Percentiles rank a stretch among this genome's conserved stretches.
Conservation (phyloP, 64 coral and sea anemone species). For the Montipora efflorescens region DNA sequence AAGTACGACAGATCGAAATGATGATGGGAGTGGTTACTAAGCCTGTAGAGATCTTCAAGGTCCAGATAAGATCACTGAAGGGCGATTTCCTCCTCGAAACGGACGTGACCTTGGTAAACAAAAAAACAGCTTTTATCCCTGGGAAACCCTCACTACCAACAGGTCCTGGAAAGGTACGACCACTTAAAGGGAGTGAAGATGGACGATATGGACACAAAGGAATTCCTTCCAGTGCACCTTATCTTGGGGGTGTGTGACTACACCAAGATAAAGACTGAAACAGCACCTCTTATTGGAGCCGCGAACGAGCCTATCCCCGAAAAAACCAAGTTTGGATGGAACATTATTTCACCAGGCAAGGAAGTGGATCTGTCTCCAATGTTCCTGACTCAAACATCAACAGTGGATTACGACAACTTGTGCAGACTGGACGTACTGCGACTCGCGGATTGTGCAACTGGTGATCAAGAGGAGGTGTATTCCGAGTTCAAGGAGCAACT, state of each 20-base stretch:
- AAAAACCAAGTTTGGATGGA: background rate
- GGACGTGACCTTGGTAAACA: conserved; percentile 25
- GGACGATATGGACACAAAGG: conserved; percentile 12
- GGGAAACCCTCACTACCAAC: conserved; percentile 14
- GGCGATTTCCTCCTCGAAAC: conserved; percentile 10
- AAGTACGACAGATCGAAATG: conserved; percentile 21
- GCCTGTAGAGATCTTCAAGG: conserved; percentile 10
- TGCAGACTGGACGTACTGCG: background rate
- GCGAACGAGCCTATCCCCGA: background rate
- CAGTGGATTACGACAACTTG: background rate
- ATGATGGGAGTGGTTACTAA: conserved; percentile 23
- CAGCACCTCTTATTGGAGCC: conserved; percentile 35
- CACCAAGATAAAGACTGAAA: conserved; percentile 25
- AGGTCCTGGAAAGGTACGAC: conserved; percentile 12
- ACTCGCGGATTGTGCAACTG: too few relatives aligned
- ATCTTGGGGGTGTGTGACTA: conserved; percentile 30
- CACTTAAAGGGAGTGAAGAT: conserved; percentile 41
- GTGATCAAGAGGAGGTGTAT: too few relatives aligned
- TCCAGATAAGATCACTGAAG: conserved; percentile 5
- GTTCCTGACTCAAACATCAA: conserved; percentile 6
- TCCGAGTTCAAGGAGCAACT: too few relatives aligned
- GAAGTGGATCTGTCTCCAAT: too few relatives aligned
- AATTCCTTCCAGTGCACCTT: conserved; percentile 19
- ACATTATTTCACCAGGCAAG: background rate
- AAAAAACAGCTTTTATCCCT: conserved; percentile 11